Conservation (phyloP, 2,113 vertebrate genomes). For the Epinephelus fuscoguttatus region DNA sequence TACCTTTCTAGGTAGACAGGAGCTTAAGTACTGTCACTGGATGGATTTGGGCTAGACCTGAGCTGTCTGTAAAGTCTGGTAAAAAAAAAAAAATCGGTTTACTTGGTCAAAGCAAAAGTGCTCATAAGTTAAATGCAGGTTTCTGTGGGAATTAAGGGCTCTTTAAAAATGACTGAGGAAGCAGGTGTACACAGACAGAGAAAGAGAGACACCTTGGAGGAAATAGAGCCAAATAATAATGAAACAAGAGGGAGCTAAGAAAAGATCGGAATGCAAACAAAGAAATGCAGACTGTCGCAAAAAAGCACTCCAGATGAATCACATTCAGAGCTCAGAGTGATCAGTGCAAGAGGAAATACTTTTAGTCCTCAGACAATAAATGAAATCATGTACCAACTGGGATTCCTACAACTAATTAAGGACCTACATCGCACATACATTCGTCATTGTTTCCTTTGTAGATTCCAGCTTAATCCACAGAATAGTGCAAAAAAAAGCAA, state of each 20-base stretch:
- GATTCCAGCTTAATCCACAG: conserved; percentile 19
- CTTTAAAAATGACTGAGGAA: conserved; percentile 42
- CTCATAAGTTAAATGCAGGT: conserved; percentile 59
- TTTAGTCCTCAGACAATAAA: conserved; percentile 15
- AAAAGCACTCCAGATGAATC: not conserved
- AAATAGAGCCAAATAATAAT: conserved; percentile 38
- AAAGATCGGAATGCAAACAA: not conserved
- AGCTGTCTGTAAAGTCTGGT: conserved; percentile 44
- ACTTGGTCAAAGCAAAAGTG: conserved; percentile 53
- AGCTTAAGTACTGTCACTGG: conserved; percentile 66
- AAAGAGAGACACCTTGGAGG: not conserved
- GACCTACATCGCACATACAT: not conserved
- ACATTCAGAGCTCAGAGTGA: conserved; percentile 5
- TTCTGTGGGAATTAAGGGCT: conserved; percentile 47
- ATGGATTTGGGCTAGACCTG: conserved; percentile 59
- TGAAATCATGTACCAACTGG: conserved; percentile 15
- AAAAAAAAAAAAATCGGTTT: not conserved
- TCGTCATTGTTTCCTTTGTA: conserved; percentile 33
- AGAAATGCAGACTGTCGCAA: not conserved
- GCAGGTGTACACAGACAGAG: not conserved
- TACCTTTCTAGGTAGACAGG: conserved; percentile 63
- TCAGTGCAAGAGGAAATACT: conserved; percentile 30
- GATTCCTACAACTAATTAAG: conserved; percentile 50
- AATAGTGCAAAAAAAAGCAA: conserved; percentile 11
- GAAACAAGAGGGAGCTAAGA: conserved; percentile 1